Evolutionary conservation across 2,113 vertebrate species (phyloP).

Genomic region (Centropus unirufus): DNA sequence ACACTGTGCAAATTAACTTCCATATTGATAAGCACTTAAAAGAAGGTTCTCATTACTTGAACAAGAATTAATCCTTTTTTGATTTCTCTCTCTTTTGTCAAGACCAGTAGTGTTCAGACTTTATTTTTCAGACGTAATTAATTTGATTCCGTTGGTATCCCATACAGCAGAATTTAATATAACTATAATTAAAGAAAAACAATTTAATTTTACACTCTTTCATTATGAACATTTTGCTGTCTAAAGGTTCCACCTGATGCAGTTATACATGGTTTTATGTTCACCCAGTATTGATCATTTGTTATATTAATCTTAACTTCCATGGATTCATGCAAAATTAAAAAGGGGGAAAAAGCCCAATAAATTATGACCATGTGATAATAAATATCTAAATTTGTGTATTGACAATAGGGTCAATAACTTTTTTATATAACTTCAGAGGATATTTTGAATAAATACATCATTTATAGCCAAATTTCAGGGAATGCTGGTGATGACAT

Average conservation of each 20-base stretch:
- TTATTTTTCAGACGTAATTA: not conserved
- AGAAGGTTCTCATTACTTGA: not conserved
- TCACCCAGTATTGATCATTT: not conserved
- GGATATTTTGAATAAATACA: not conserved
- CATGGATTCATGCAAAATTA: not conserved
- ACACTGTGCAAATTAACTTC: not conserved
- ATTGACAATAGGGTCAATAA: not conserved
- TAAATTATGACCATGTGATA: not conserved
- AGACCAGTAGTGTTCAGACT: not conserved
- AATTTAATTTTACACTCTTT: not conserved
- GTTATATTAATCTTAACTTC: not conserved
- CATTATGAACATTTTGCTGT: not conserved
- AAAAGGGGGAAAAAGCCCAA: not conserved
- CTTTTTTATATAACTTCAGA: not conserved
- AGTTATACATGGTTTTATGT: not conserved
- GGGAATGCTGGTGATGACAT: not conserved
- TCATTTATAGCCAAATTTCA: not conserved
- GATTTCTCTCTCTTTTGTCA: not conserved
- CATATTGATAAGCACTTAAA: slow-evolving; percentile 14
- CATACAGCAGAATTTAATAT: not conserved
- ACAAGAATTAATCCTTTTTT: not conserved
- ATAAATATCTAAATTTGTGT: not conserved
- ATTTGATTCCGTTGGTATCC: not conserved
- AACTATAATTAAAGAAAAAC: not conserved
- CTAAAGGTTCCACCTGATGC: not conserved